Base-by-base conservation (phyloP, 2,888 invertebrate genomes). In the Drosophila tripunctata region DNA sequence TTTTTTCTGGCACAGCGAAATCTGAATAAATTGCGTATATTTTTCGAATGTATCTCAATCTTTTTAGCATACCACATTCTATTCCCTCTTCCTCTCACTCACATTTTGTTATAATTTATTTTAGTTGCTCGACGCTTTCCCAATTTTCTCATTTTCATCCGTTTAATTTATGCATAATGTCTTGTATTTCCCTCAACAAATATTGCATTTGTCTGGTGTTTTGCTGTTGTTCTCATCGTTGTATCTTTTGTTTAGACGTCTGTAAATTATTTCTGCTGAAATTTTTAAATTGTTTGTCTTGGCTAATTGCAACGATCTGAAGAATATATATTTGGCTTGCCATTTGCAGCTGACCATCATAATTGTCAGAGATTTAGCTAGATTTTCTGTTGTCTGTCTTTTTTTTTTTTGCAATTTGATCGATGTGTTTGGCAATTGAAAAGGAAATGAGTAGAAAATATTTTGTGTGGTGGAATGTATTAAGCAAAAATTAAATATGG, bases 21-120 rank as follows among this genome's bases (percentile, higher is more conserved):
- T 68, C 63, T 70, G 64, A 81, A 84, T 74, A 84, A 84, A 83
- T n/a, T 73, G 75, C 78, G 69, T 73, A 80, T 57, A 81, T 41
- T 72, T 68, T 73, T 72, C 55, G 69, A 64, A 63, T 77, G 38
- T 51, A 61, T 48, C 60, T 67, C 22, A 67, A 62, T 57, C 30
- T 31, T 24, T 52, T 41, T 15, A 6, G 31, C 19, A 45, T n/a
- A 41, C 45, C 72, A 33, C 58, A 54, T 56, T 52, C 33, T n/a
- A n/a, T n/a, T 44, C 6, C 12, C 10, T 17, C 19, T 27, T 30
- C 2, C 45, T 44, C 22, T n/a, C 35, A 12, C 44, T 22, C 10
- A 12, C 33, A n/a, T 14, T 14, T 21, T 52, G 47, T 33, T 30
- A 48, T 50, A 50, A 67, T 80, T 60, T 78, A 81, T 74, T 67